Evolutionary conservation across 2,797 vertebrate species (phyloP).

Genomic region (Huso huso): DNA sequence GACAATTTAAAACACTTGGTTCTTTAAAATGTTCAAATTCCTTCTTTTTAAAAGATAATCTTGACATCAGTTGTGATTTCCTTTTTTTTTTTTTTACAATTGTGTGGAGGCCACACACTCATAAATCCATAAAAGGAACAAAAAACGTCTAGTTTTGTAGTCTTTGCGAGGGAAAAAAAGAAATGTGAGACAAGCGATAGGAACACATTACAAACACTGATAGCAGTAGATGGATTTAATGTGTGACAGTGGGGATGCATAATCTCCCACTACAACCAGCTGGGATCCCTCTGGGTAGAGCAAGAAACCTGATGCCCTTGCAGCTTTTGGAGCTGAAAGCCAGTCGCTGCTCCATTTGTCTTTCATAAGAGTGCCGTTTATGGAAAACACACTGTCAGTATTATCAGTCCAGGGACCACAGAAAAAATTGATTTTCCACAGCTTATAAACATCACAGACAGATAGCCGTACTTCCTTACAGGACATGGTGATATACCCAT

Average conservation of each 20-base stretch:
- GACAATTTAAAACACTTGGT: background rate
- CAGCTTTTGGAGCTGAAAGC: slow-evolving; percentile 2
- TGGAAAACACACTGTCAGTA: background rate
- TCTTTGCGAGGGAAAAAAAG: background rate
- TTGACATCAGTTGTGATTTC: background rate
- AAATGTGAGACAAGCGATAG: background rate
- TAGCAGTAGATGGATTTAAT: background rate
- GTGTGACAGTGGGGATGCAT: background rate
- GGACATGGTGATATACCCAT: no score
- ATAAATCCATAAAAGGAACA: slow-evolving; percentile 10
- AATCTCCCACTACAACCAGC: background rate
- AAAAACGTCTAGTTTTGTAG: background rate
- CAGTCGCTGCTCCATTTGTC: slow-evolving; percentile 1
- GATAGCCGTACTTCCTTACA: no score
- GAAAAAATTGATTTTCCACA: background rate
- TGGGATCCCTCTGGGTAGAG: background rate
- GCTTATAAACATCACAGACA: background rate
- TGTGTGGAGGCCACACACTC: background rate
- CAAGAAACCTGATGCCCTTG: slow-evolving; percentile 9
- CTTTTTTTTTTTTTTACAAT: background rate
- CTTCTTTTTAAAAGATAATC: background rate
- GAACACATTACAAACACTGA: slow-evolving; percentile 6
- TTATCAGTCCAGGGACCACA: background rate
- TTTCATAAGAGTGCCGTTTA: slow-evolving; percentile 11
- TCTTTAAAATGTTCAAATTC: background rate